Evolutionary conservation across 2,888 invertebrate species (phyloP).

Genomic region (Gonocerus acuteangulatus): DNA sequence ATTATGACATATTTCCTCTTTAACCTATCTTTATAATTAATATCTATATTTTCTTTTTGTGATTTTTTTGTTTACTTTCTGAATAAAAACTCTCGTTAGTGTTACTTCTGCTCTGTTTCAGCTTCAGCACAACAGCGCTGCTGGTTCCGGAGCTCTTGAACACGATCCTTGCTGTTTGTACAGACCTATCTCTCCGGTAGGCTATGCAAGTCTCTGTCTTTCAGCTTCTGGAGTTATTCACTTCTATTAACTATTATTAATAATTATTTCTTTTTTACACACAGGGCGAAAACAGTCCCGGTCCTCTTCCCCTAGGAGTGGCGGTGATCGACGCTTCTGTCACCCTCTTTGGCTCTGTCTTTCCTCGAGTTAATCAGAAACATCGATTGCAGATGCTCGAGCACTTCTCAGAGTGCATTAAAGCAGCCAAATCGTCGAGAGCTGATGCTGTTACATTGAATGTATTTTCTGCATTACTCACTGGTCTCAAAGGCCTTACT

Average conservation of each 20-base stretch:
- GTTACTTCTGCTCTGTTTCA: conserved; percentile 44
- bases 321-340: conserved; percentile 95
- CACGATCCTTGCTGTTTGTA: conserved; percentile 92
- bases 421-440: conserved; percentile 81
- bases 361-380: conserved; percentile 88
- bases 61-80: too few relatives aligned
- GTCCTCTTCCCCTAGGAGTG: conserved; percentile 85
- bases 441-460: conserved; percentile 96
- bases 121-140: conserved; percentile 90
- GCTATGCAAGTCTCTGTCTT: conserved; percentile 33
- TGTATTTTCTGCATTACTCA: conserved; percentile 85
- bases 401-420: conserved; percentile 91
- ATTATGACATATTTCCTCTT: too few relatives aligned
- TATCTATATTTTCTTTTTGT: too few relatives aligned
- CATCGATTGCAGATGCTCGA: conserved; percentile 96
- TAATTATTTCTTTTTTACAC: background rate
- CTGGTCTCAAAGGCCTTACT: conserved; percentile 79
- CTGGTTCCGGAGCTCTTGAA: conserved; percentile 92
- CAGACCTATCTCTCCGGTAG: conserved; percentile 55
- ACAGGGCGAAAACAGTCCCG: conserved; percentile 57
- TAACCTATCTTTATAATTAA: too few relatives aligned
- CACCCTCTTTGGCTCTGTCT: conserved; percentile 84
- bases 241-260: background rate
- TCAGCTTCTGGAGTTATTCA: background rate
- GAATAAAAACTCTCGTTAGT: too few relatives aligned